These are phyloP conservation scores for Caenorhabditis tropicalis DNA, from an alignment of 1,140 invertebrate genomes.

Conservation along the genomic window DNA sequence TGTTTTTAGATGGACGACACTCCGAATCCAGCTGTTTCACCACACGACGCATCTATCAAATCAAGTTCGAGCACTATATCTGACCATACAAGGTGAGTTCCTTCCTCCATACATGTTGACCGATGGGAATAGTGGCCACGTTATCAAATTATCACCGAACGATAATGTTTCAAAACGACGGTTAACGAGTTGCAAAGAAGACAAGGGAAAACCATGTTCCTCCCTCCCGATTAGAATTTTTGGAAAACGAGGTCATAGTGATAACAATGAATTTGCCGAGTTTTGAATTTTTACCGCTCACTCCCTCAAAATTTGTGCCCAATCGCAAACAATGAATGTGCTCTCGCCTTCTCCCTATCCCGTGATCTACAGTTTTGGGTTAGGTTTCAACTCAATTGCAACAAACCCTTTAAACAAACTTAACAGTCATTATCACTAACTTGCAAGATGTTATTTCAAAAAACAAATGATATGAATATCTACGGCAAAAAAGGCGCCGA, in stretches of 20 bases:
- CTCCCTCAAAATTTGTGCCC: background rate
- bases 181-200: background rate
- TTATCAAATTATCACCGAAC: background rate
- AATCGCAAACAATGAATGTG: conserved; percentile 40
- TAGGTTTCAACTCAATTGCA: conserved; percentile 4
- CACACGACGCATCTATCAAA: conserved; percentile 49
- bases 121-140: background rate
- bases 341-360: conserved; percentile 16
- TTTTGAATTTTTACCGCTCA: conserved; percentile 33
- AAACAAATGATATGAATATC: background rate
- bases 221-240: background rate
- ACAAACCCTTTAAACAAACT: conserved; percentile 6
- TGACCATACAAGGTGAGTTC: conserved; percentile 53
- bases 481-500: background rate
- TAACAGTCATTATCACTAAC: background rate
- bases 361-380: conserved; percentile 39
- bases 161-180: background rate
- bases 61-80: conserved; percentile 51
- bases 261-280: conserved; percentile 1
- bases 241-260: background rate
- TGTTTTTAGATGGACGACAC: conserved; percentile 47
- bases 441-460: background rate
- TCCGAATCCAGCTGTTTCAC: conserved; percentile 49
- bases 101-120: background rate
- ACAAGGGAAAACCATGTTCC: background rate